These are phyloP conservation scores for Holacanthus passer DNA, from an alignment of 2,113 vertebrate species.

Conservation along the genomic window DNA sequence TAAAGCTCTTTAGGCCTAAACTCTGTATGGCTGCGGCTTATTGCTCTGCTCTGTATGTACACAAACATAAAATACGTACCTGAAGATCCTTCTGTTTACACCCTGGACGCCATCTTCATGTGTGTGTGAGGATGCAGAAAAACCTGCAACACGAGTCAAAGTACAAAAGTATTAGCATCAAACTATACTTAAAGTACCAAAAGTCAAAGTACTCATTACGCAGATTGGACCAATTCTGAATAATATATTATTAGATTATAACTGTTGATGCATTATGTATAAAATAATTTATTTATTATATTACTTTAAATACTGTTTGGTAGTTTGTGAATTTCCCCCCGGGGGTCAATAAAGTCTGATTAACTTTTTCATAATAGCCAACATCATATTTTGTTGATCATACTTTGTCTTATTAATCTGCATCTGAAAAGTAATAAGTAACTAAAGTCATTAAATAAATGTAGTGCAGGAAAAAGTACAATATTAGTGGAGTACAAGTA, in stretches of 20 bases:
- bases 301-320: too few species aligned
- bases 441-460: not conserved
- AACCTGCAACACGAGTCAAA: not conserved
- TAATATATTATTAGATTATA: not conserved
- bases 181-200: too few species aligned
- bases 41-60: not conserved
- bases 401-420: not conserved
- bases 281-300: too few species aligned
- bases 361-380: too few species aligned
- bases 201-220: too few species aligned
- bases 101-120: not conserved
- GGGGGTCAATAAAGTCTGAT: too few species aligned
- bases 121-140: not conserved
- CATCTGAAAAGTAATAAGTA: not conserved
- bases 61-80: not conserved
- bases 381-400: not conserved
- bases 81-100: constrained; percentile 1
- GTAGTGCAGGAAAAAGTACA: not conserved
- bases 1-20: constrained; percentile 48
- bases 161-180: too few species aligned
- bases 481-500: not conserved
- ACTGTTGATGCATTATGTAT: not conserved
- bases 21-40: constrained; percentile 3
- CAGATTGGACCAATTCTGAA: not conserved
- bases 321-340: too few species aligned